Conservation (phyloP, 2,113 vertebrate genomes). For the Clarias magur region DNA sequence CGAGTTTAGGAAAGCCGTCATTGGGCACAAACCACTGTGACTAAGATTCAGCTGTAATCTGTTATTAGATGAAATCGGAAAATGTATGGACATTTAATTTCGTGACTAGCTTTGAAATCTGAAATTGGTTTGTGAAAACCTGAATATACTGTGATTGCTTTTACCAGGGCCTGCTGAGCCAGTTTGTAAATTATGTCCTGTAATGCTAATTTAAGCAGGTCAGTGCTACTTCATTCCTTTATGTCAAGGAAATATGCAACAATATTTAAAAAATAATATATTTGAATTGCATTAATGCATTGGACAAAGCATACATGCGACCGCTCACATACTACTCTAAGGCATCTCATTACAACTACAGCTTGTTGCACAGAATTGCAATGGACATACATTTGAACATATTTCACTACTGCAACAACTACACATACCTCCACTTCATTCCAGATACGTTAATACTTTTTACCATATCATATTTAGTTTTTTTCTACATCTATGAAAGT, state of each 20-base stretch:
- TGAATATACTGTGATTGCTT: no score
- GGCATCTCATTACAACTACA: not conserved
- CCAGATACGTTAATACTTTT: not conserved
- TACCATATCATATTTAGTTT: not conserved
- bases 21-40: not conserved
- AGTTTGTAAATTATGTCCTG: no score
- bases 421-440: not conserved
- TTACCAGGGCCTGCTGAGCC: no score
- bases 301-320: not conserved
- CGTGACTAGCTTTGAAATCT: not conserved
- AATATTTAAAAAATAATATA: not conserved
- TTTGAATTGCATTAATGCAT: not conserved
- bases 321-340: not conserved
- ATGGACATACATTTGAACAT: not conserved
- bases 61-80: not conserved
- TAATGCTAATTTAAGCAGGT: not conserved
- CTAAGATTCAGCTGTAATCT: not conserved
- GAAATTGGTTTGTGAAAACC: no score
- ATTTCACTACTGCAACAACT: not conserved
- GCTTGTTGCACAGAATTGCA: not conserved
- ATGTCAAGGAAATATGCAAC: not conserved
- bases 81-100: not conserved
- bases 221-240: not conserved
- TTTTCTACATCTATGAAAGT: not conserved
- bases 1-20: not conserved